phyloP scores from a whole-genome alignment of 2,113 vertebrate species.

The Rhynchopsitta pachyrhyncha region DNA sequence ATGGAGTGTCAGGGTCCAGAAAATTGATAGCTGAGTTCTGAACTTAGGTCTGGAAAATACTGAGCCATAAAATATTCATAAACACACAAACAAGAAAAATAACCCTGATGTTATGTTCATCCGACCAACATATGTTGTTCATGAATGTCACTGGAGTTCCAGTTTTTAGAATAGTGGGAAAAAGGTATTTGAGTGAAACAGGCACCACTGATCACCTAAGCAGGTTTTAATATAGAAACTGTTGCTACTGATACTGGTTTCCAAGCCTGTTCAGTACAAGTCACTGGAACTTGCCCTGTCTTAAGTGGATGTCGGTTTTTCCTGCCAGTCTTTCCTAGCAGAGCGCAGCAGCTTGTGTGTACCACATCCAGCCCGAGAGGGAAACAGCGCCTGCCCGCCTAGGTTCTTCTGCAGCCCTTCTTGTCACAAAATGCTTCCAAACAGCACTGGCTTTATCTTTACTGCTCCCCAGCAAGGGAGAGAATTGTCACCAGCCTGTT shows the following conservation, averaged over 20 bases:
- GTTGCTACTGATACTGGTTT: neutral
- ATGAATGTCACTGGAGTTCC: slow-evolving; percentile 5
- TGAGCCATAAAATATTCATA: slow-evolving; percentile 55
- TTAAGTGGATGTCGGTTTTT: neutral
- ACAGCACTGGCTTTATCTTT: neutral
- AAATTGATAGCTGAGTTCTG: slow-evolving; percentile 62
- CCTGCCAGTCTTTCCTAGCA: neutral
- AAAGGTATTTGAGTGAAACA: neutral
- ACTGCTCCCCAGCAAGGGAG: neutral
- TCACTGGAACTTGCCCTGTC: neutral
- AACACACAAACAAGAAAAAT: neutral
- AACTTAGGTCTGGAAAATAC: slow-evolving; percentile 63
- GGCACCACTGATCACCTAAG: slow-evolving; percentile 1
- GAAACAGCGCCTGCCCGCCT: slow-evolving; percentile 19
- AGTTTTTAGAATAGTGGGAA: neutral
- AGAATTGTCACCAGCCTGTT: neutral
- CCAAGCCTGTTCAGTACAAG: neutral
- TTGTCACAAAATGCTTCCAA: neutral
- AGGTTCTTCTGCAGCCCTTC: neutral
- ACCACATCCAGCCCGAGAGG: neutral
- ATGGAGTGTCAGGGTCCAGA: slow-evolving; percentile 48
- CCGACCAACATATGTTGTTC: slow-evolving; percentile 43
- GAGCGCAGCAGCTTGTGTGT: neutral
- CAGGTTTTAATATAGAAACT: slow-evolving; percentile 22
- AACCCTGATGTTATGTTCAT: slow-evolving; percentile 31